These are phyloP conservation scores for Coracopsis vasa DNA, from an alignment of 2,113 vertebrate genomes.

Conservation along the genomic window DNA sequence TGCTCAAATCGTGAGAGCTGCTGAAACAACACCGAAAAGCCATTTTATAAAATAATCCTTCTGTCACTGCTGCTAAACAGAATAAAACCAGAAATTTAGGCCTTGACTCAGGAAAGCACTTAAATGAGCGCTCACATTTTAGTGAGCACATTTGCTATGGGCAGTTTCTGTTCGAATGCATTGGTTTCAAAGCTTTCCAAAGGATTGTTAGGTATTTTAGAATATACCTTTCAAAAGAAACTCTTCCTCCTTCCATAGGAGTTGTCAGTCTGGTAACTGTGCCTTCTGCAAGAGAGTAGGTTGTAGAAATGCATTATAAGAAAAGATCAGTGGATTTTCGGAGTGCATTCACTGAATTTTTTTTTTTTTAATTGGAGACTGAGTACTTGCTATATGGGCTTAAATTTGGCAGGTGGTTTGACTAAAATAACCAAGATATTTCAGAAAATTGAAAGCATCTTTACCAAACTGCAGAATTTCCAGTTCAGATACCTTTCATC, in stretches of 20 bases:
- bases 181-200: neutral
- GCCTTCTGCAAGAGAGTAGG: neutral
- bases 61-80: neutral
- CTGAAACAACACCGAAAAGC: neutral
- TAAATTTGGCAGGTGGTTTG: neutral
- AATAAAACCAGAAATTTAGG: constrained; percentile 4
- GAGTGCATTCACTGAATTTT: fast-evolving
- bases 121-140: neutral
- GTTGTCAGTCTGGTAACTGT: neutral
- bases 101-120: constrained; percentile 25
- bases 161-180: neutral
- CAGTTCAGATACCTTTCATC: too few relatives aligned
- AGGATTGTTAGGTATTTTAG: neutral
- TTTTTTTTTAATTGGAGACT: neutral
- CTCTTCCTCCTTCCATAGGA: neutral
- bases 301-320: neutral
- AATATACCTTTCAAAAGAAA: neutral
- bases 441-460: neutral
- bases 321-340: neutral
- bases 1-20: neutral
- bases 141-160: neutral
- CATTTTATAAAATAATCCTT: neutral
- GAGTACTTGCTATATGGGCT: neutral
- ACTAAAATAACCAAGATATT: neutral
- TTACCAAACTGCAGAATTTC: neutral